Evolutionary conservation across 2,113 vertebrate species (phyloP), one percentile per base, ranked within the genome.

Genomic region (Chloroceryle aenea): DNA sequence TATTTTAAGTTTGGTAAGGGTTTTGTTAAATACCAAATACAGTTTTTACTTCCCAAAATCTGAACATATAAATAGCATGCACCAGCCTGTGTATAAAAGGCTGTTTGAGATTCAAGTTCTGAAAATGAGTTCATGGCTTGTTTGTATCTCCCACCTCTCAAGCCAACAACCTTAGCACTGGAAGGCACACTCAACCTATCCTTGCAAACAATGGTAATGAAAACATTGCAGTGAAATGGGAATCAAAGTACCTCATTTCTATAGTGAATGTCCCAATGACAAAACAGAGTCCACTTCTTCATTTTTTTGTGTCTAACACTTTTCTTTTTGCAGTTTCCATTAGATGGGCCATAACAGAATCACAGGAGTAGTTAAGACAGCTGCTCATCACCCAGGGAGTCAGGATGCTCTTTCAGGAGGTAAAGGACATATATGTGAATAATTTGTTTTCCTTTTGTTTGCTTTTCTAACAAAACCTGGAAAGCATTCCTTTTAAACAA

Each of bases 301-400:
- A 42, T 7, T 7, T 72, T 67, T 74, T 38, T 29, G 4, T 21
- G 6, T 30, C 29, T 79, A 40, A 17, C 8, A 16, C 21, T 58
- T 72, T 78, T 47, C 12, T 53, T 64, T 36, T 77, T 76, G 7
- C 15, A 40, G 18, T 47, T 77, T 29, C 69, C 42, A 5, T n/a
- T 59, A 34, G 17, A 56, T 0, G 2, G 12, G 30, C 23, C 1
- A 0, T 27, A 71, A 27, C 4, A 45, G 7, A 50, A 50, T 50
- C 48, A 50, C 23, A 50, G 22, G 15, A 34, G 15, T 43, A 48
- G 19, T 7, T 43, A 50, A 56, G 40, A 34, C 10, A 73, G 23
- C 4, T 30, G 40, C 40, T 61, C 36, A 36, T 30, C 25, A 58
- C 8, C 1, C 40, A 42, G 23, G 12, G 48, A 86, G 18, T n/a